Percentiles rank a stretch among this genome's conserved stretches.
These are phyloP conservation scores for Rhea americana DNA, from an alignment of 2,113 vertebrate species.

Conservation along the genomic window DNA sequence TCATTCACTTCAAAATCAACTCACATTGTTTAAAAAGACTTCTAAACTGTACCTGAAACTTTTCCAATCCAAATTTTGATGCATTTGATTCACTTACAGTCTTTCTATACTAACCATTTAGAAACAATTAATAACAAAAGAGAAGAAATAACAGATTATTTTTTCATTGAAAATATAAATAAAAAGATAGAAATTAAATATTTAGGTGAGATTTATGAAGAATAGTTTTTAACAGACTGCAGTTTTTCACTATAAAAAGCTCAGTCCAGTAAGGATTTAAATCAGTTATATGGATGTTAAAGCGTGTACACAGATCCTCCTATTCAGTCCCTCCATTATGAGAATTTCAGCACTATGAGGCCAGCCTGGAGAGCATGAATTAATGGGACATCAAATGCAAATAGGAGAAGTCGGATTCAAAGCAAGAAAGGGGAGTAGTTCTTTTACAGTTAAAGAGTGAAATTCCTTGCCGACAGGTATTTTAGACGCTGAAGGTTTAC, in stretches of 20 bases:
- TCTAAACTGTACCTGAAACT: neutral
- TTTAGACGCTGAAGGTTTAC: neutral
- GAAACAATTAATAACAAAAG: neutral
- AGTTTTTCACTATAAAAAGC: neutral
- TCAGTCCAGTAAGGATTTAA: neutral
- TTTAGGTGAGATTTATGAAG: neutral
- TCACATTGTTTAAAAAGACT: neutral
- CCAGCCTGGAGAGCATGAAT: neutral
- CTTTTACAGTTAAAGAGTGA: neutral
- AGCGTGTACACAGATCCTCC: neutral
- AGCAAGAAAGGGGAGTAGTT: neutral
- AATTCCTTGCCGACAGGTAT: neutral
- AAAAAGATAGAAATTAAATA: neutral
- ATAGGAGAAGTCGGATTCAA: neutral
- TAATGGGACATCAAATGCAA: neutral
- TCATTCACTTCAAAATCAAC: neutral
- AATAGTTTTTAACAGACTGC: neutral
- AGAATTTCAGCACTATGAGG: neutral
- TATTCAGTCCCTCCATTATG: neutral
- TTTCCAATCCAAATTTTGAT: neutral
- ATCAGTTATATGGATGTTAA: neutral
- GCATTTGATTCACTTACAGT: neutral
- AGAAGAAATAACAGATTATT: neutral
- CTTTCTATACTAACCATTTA: neutral
- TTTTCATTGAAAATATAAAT: neutral